phyloP scores from a whole-genome alignment of 37 sponge, comb jelly and placozoan genomes.

The Axinella damicornis region DNA sequence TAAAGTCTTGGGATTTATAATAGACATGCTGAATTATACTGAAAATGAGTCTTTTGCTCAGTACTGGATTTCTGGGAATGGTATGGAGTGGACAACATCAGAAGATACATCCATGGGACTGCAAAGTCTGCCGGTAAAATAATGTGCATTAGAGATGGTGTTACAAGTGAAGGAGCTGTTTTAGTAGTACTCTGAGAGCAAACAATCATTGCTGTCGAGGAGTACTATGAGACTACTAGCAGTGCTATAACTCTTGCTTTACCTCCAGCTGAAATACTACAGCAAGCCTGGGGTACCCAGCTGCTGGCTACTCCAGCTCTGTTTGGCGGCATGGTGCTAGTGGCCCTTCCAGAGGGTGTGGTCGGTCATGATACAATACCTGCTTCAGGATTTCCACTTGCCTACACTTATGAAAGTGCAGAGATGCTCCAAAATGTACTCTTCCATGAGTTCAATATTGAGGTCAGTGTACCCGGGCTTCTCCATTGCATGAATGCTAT shows the following conservation, averaged over 20 bases:
- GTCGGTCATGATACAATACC: background rate
- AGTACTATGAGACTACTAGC: too few relatives aligned
- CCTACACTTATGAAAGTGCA: slow-evolving; percentile 33
- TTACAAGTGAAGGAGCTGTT: too few relatives aligned
- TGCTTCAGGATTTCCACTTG: background rate
- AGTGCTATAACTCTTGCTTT: too few relatives aligned
- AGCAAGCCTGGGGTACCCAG: slow-evolving; percentile 62
- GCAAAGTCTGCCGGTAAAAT: slow-evolving; percentile 65
- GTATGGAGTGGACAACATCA: slow-evolving; percentile 64
- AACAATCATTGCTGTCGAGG: too few relatives aligned
- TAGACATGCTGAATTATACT: too few relatives aligned
- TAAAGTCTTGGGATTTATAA: background rate
- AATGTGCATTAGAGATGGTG: too few relatives aligned
- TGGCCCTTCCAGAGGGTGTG: slow-evolving; percentile 65
- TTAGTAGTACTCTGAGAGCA: too few relatives aligned
- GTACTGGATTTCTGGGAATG: slow-evolving; percentile 85
- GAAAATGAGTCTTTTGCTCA: background rate
- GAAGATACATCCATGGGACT: slow-evolving; percentile 52
- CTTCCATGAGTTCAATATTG: slow-evolving; percentile 72
- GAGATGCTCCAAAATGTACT: slow-evolving; percentile 68
- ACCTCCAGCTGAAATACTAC: slow-evolving; percentile 34
- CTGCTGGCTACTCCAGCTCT: slow-evolving; percentile 51
- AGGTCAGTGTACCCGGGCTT: slow-evolving; percentile 31
- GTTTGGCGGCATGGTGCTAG: slow-evolving; percentile 76
- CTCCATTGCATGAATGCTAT: background rate